Evolutionary conservation across 2,797 vertebrate genomes (phyloP).

Genomic region (Cryptoblepharus egeriae): DNA sequence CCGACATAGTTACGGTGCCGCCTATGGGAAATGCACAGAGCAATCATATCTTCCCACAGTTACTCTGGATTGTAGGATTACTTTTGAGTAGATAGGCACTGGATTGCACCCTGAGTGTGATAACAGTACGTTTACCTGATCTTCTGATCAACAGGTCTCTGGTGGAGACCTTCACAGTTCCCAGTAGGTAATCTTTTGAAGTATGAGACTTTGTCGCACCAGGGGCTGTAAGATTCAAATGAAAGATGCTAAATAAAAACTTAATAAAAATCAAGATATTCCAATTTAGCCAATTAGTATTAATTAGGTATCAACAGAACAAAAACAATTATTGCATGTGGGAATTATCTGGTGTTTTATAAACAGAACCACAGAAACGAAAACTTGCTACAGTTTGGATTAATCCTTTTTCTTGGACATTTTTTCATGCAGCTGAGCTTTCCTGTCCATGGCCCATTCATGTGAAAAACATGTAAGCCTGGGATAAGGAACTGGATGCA

Average conservation of each 20-base stretch:
- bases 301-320: too few relatives aligned
- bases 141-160: conserved; percentile 75
- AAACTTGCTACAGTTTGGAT: background rate
- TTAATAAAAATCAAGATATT: background rate
- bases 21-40: too few relatives aligned
- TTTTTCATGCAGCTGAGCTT: too few relatives aligned
- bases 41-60: too few relatives aligned
- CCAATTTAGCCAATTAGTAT: rapidly evolving
- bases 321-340: background rate
- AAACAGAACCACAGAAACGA: background rate
- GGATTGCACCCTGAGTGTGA: too few relatives aligned
- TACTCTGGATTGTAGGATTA: too few relatives aligned
- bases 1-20: too few relatives aligned
- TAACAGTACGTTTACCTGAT: conserved; percentile 75
- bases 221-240: conserved; percentile 56
- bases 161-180: conserved; percentile 75
- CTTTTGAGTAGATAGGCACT: too few relatives aligned
- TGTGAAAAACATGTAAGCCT: background rate
- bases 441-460: background rate
- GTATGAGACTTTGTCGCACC: conserved; percentile 41
- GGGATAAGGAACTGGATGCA: background rate
- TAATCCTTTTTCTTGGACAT: background rate
- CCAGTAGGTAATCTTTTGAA: conserved; percentile 73
- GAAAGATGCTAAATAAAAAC: background rate
- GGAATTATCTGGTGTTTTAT: background rate